Conservation (phyloP, 1,140 invertebrate species). For the Spodoptera litura region DNA sequence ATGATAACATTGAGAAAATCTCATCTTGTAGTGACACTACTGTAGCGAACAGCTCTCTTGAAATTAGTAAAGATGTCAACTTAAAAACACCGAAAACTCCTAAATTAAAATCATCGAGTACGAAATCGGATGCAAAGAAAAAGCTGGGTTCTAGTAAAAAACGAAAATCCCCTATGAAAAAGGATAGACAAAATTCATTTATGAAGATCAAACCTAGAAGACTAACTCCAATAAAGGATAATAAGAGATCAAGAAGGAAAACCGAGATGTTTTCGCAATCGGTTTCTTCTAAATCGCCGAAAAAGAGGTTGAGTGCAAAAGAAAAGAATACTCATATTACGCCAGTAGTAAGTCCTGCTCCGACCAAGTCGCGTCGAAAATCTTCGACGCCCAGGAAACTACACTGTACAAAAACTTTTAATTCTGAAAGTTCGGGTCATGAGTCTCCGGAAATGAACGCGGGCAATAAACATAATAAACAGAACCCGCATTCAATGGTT, state of each 20-base stretch:
- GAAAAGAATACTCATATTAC: conserved; percentile 56
- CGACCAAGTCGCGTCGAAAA: conserved; percentile 78
- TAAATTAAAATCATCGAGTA: conserved; percentile 55
- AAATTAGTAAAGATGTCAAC: conserved; percentile 54
- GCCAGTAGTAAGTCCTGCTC: conserved; percentile 52
- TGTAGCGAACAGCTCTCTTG: conserved; percentile 52
- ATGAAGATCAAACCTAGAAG: conserved; percentile 77
- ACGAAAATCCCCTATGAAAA: conserved; percentile 68
- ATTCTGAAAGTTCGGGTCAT: conserved; percentile 63
- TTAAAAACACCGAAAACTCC: conserved; percentile 36
- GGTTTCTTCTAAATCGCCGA: conserved; percentile 48
- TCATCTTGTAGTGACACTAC: conserved; percentile 55
- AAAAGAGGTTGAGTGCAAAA: conserved; percentile 63
- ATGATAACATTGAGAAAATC: conserved; percentile 54
- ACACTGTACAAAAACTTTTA: conserved; percentile 73
- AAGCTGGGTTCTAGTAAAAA: conserved; percentile 51
- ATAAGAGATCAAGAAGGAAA: conserved; percentile 60
- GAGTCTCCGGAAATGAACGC: conserved; percentile 63
- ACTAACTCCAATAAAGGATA: conserved; percentile 69
- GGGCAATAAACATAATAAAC: conserved; percentile 50
- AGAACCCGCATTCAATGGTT: not conserved
- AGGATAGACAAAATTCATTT: conserved; percentile 68
- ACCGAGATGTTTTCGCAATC: conserved; percentile 33
- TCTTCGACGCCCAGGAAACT: conserved; percentile 81
- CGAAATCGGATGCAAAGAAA: conserved; percentile 53